Percentiles rank a stretch among this genome's conserved stretches.
These are phyloP conservation scores for Lithobates sylvaticus DNA, from an alignment of 2,797 vertebrate genomes.

Conservation along the genomic window DNA sequence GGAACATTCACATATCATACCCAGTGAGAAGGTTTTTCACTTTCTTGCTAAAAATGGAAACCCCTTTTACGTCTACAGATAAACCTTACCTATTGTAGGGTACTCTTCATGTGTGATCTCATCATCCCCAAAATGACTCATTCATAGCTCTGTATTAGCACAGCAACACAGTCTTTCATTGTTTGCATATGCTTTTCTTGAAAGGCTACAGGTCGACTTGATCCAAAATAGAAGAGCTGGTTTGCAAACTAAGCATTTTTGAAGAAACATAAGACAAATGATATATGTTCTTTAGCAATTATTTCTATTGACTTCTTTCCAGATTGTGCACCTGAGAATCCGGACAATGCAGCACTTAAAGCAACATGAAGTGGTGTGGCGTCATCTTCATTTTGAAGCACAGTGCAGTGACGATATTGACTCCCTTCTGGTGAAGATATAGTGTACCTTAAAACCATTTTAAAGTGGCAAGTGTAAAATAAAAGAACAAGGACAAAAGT, in stretches of 20 bases:
- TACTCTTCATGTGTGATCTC: neutral
- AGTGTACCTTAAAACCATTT: slow-evolving; percentile 14
- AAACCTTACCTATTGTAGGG: neutral
- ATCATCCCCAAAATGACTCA: neutral
- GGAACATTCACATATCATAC: no score
- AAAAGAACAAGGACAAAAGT: slow-evolving; percentile 11
- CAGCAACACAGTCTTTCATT: neutral
- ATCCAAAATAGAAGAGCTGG: slow-evolving; percentile 4
- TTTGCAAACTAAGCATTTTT: slow-evolving; percentile 14
- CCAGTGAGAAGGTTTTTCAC: neutral
- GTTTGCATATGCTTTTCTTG: neutral
- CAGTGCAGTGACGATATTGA: slow-evolving; percentile 38
- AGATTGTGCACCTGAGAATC: slow-evolving; percentile 57
- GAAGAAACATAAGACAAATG: slow-evolving; percentile 6
- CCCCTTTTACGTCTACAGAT: neutral
- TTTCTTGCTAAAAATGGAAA: neutral
- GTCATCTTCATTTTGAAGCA: slow-evolving; percentile 21
- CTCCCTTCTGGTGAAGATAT: slow-evolving; percentile 7
- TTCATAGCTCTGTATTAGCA: neutral
- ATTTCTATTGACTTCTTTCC: slow-evolving; percentile 44
- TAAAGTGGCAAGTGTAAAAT: slow-evolving; percentile 13
- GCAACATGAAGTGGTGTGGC: slow-evolving; percentile 44
- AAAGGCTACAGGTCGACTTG: neutral
- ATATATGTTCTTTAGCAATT: neutral
- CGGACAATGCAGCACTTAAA: slow-evolving; percentile 47